These are phyloP conservation scores for Heliocidaris erythrogramma DNA, from an alignment of 35 echinoderm and acorn worm genomes.

Conservation along the genomic window DNA sequence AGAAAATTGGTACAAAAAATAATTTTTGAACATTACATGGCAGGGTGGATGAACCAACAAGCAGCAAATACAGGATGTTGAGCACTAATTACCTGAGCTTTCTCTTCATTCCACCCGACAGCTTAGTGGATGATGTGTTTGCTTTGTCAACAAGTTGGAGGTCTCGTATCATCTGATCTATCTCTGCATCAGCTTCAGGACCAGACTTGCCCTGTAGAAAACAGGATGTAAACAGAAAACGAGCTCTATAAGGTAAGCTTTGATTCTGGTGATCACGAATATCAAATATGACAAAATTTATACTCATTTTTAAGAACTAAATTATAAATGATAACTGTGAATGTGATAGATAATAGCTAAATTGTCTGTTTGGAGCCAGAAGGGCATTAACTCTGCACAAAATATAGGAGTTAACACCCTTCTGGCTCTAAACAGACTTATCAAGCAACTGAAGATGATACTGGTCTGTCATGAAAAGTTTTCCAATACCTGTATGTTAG, in stretches of 20 bases:
- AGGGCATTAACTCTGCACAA: too few relatives aligned
- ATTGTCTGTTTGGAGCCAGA: too few relatives aligned
- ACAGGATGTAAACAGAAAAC: not conserved
- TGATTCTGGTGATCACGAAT: not conserved
- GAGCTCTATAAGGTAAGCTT: not conserved
- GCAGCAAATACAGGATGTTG: too few relatives aligned
- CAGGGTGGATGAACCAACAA: too few relatives aligned
- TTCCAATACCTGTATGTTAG: too few relatives aligned
- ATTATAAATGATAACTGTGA: not conserved
- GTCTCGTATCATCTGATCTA: constrained; percentile 79
- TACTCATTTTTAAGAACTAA: not conserved
- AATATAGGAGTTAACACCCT: too few relatives aligned
- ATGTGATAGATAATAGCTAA: not conserved
- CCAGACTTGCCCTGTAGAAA: constrained; percentile 72
- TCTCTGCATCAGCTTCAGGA: constrained; percentile 68
- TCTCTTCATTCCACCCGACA: constrained; percentile 96
- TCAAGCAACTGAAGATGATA: too few relatives aligned
- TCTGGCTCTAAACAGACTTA: too few relatives aligned
- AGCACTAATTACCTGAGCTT: constrained; percentile 74
- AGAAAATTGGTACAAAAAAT: too few relatives aligned
- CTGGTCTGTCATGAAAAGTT: too few relatives aligned
- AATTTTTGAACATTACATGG: too few relatives aligned
- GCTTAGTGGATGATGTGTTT: constrained; percentile 54
- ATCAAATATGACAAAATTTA: too few relatives aligned
- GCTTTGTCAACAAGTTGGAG: constrained; percentile 92